Base-by-base conservation (phyloP, 2,797 vertebrate genomes). In the Decapterus maruadsi region DNA sequence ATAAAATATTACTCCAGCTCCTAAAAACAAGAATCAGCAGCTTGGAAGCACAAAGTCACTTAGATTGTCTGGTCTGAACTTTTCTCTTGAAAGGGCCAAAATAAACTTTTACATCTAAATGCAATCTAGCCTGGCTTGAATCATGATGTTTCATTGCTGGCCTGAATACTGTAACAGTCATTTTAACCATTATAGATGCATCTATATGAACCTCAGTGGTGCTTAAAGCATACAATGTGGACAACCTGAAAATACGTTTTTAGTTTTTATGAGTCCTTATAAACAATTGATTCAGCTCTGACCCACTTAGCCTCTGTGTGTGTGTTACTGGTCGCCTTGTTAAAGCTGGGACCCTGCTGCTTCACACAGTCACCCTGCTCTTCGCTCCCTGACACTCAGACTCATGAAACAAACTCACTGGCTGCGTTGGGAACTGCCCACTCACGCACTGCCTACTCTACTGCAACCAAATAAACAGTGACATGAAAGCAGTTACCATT, bases 321-420 rank as follows among this genome's bases (percentile, higher is more conserved):
- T 45, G 42, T 67, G 56, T 64, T 65, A 17, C n/a, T 57, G 61
- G 7, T 57, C 14, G 29, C 59, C 70, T 72, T 72, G 72, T 80
- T 81, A 81, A 75, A 71, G 38, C 20, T 8, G 8, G 45, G 19
- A 34, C 36, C 66, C 78, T 56, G 78, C 70, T 63, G 78, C 58
- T 75, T 64, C 11, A 53, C 1, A 62, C 50, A 29, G 51, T 43
- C 6, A 17, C 58, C 7, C 51, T 7, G 56, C 65, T 62, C 40
- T 46, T 42, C 67, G 14, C 60, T 75, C 36, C 6, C 26, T 14
- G 36, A 50, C 43, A 26, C 14, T 59, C 29, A n/a, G 17, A 59
- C 22, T 11, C 48, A 20, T n/a, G 16, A 48, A 43, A 55, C 70
- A 3, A 45, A 36, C 7, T 36, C 34, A 36, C 34, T 8, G 34